phyloP scores from a whole-genome alignment of 2,888 invertebrate species.

The Chrysotoxum bicinctum region DNA sequence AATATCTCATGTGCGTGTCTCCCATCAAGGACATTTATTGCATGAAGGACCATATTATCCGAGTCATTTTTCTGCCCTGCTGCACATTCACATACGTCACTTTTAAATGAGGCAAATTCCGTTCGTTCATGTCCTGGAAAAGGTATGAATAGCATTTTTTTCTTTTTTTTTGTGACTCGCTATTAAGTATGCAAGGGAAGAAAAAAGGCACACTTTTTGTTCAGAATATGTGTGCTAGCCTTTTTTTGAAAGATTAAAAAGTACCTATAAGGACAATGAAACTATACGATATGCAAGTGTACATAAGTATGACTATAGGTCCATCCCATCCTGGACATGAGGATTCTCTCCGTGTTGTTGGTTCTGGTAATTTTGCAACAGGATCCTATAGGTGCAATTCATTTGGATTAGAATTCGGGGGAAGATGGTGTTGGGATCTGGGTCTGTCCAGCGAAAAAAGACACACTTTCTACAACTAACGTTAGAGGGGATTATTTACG shows the following conservation, averaged over 20 bases:
- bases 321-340: neutral
- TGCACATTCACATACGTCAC: slow-evolving; percentile 49
- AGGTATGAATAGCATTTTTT: slow-evolving; percentile 9
- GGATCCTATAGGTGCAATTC: slow-evolving; percentile 70
- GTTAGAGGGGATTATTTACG: slow-evolving; percentile 63
- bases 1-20: slow-evolving; percentile 50
- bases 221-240: slow-evolving; percentile 28
- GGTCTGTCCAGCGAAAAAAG: slow-evolving; percentile 12
- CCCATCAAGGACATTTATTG: slow-evolving; percentile 62
- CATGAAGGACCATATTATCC: slow-evolving; percentile 52
- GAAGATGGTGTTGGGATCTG: slow-evolving; percentile 4
- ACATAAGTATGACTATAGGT: neutral
- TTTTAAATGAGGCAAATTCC: slow-evolving; percentile 43
- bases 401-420: slow-evolving; percentile 64
- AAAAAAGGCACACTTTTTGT: neutral
- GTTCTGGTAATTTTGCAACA: slow-evolving; percentile 58
- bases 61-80: slow-evolving; percentile 49
- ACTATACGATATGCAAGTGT: neutral
- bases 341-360: neutral
- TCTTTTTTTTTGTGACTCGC: neutral
- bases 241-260: slow-evolving; percentile 24
- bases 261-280: slow-evolving; percentile 10
- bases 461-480: slow-evolving; percentile 22
- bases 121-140: slow-evolving; percentile 3
- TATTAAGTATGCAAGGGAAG: slow-evolving; percentile 47